Conservation (phyloP, 2,797 vertebrate genomes). For the Rhyacichthys aspro region DNA sequence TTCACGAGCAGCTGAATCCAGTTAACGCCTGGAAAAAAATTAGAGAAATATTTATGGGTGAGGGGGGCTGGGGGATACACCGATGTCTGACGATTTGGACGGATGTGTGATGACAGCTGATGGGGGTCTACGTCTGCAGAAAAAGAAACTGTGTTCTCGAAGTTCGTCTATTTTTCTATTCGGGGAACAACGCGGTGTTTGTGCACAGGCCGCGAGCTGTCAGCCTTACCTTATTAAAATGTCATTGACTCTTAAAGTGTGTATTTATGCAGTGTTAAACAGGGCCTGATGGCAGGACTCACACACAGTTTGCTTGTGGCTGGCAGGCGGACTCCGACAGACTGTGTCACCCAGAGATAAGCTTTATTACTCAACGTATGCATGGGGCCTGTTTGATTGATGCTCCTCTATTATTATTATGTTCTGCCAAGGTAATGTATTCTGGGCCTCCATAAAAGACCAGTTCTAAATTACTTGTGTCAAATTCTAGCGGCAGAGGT, state of each 20-base stretch:
- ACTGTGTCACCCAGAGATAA: conserved; percentile 83
- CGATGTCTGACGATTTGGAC: conserved; percentile 53
- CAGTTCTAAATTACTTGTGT: conserved; percentile 81
- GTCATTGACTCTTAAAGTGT: conserved; percentile 79
- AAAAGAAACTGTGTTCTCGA: conserved; percentile 51
- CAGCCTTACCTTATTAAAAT: conserved; percentile 83
- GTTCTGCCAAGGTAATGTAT: conserved; percentile 76
- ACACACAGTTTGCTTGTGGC: conserved; percentile 55
- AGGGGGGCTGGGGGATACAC: conserved; percentile 20
- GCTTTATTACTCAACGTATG: conserved; percentile 79
- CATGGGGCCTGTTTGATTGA: conserved; percentile 76
- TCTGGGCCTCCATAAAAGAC: conserved; percentile 71
- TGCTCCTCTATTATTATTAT: conserved; percentile 80
- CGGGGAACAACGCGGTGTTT: conserved; percentile 65
- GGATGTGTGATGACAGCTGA: conserved; percentile 51
- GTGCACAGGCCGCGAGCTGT: conserved; percentile 65
- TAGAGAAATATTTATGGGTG: conserved; percentile 56
- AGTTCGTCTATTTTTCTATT: conserved; percentile 51
- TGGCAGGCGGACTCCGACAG: conserved; percentile 73
- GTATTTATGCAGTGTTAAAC: conserved; percentile 82
- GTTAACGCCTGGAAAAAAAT: conserved; percentile 77
- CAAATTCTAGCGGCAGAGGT: conserved; percentile 74
- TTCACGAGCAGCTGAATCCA: conserved; percentile 68
- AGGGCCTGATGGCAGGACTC: conserved; percentile 66
- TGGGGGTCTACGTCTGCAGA: conserved; percentile 56